Percentiles rank a stretch among this genome's conserved stretches.
Conservation (phyloP, 2,888 invertebrate species). For the Stegana nigrithorax region DNA sequence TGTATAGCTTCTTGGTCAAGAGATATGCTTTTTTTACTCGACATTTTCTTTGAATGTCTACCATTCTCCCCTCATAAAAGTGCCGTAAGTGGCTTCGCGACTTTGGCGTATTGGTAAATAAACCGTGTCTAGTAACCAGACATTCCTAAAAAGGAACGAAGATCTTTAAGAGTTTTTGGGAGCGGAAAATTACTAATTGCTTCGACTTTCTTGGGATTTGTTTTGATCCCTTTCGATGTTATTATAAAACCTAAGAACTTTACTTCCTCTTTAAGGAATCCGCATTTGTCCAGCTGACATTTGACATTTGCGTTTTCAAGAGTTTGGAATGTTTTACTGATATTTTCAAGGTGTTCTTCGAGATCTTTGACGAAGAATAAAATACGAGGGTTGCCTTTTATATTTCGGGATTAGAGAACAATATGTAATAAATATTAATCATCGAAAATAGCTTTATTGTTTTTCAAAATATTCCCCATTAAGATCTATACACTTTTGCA, state of each 20-base stretch:
- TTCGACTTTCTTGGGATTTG: conserved; percentile 35
- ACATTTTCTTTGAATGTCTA: conserved; percentile 14
- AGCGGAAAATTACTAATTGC: conserved; percentile 29
- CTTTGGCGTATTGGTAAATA: background rate
- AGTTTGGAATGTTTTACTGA: conserved; percentile 26
- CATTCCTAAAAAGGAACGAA: conserved; percentile 35
- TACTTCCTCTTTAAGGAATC: conserved; percentile 32
- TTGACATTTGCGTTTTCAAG: conserved; percentile 34
- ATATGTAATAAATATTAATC: too few relatives aligned
- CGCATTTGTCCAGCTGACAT: conserved; percentile 38
- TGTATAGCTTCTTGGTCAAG: conserved; percentile 26
- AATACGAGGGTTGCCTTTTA: too few relatives aligned
- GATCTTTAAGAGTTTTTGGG: conserved; percentile 34
- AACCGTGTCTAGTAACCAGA: conserved; percentile 12
- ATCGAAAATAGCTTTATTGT: too few relatives aligned
- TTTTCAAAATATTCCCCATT: too few relatives aligned
- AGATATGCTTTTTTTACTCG: conserved; percentile 21
- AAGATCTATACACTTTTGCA: too few relatives aligned
- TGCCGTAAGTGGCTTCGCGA: conserved; percentile 28
- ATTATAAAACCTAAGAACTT: conserved; percentile 36
- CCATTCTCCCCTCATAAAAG: conserved; percentile 32
- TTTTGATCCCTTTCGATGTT: conserved; percentile 27
- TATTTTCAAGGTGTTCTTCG: conserved; percentile 25
- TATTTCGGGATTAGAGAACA: too few relatives aligned
- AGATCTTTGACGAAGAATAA: conserved; percentile 28